Percentiles rank a stretch among this genome's conserved stretches.
These are phyloP conservation scores for Tenthredo distinguenda DNA, from an alignment of 2,888 invertebrate species.

Conservation along the genomic window DNA sequence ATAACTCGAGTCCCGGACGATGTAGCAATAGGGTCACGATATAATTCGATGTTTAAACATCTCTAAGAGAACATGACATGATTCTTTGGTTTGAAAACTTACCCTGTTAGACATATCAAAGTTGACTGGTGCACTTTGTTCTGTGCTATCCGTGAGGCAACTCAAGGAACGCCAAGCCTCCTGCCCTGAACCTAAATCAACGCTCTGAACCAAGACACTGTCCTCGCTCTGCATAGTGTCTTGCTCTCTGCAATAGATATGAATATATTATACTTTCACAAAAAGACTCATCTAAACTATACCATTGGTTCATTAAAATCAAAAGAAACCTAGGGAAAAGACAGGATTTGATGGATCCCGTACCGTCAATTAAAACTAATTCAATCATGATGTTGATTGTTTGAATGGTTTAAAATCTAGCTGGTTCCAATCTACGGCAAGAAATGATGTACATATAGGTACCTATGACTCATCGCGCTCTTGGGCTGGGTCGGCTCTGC, in stretches of 20 bases:
- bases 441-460: constrained; percentile 55
- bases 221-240: constrained; percentile 77
- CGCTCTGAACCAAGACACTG: constrained; percentile 77
- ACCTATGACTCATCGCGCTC: constrained; percentile 75
- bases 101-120: constrained; percentile 96
- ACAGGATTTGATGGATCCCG: constrained; percentile 37
- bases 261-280: neutral
- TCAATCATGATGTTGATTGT: constrained; percentile 54
- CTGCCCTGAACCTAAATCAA: constrained; percentile 80
- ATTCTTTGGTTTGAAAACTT: constrained; percentile 64
- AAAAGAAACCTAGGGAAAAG: constrained; percentile 42
- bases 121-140: constrained; percentile 94
- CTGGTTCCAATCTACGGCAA: constrained; percentile 14
- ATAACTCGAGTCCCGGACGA: neutral
- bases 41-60: neutral
- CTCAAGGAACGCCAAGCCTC: constrained; percentile 92
- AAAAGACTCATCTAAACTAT: constrained; percentile 50
- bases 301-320: neutral
- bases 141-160: constrained; percentile 93
- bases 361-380: neutral
- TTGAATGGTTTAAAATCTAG: constrained; percentile 7
- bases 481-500: constrained; percentile 73
- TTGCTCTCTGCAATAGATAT: constrained; percentile 64
- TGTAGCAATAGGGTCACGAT: neutral
- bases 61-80: neutral